Evolutionary conservation across 2,113 vertebrate genomes (phyloP).

Genomic region (Sula dactylatra): DNA sequence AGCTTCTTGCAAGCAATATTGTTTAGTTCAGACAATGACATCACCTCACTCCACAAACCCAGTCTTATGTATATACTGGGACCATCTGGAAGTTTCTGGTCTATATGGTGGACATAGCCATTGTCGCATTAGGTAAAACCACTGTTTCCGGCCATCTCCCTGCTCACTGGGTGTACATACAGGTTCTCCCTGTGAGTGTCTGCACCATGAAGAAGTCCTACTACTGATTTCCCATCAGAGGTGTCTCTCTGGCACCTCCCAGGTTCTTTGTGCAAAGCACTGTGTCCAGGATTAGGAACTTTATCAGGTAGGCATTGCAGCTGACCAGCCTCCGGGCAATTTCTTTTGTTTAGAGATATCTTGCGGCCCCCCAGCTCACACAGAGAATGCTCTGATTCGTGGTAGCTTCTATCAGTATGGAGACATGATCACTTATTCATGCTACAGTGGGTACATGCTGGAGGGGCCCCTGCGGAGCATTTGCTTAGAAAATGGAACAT

Average conservation of each 20-base stretch:
- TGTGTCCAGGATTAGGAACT: background rate
- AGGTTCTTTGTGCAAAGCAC: background rate
- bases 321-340: background rate
- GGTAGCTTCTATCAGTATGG: slow-evolving; percentile 90
- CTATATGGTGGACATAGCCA: background rate
- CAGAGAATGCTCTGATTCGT: slow-evolving; percentile 87
- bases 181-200: background rate
- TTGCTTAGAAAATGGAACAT: slow-evolving; percentile 93
- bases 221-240: background rate
- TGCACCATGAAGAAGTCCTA: background rate
- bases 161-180: background rate
- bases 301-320: background rate
- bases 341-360: slow-evolving; percentile 85
- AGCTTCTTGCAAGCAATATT: background rate
- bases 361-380: slow-evolving; percentile 85
- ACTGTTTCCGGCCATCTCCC: background rate
- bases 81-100: background rate
- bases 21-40: background rate
- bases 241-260: background rate
- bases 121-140: background rate
- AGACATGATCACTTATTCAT: slow-evolving; percentile 91
- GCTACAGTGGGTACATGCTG: slow-evolving; percentile 92
- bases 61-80: background rate
- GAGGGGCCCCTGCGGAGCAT: slow-evolving; percentile 87
- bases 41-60: background rate